Base-by-base conservation (phyloP, 37 sponge, comb jelly and placozoan species). In the Halisarca cf. caerulea region DNA sequence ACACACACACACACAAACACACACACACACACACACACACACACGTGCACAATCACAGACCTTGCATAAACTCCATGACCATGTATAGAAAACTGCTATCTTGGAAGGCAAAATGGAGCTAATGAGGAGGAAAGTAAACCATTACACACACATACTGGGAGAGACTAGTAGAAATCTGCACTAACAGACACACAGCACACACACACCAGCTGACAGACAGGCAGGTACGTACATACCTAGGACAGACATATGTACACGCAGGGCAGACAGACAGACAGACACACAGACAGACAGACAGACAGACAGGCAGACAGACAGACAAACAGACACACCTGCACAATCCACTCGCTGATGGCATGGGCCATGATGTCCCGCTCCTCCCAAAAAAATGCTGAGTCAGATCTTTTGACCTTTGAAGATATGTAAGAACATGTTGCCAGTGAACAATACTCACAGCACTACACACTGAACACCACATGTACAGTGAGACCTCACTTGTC, bases 341-440 rank as follows among this genome's bases (percentile, higher is more conserved):
- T 89, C 99, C 99, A 98, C 24, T 91, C 91, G 41, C 91, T 90
- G 61, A 66, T 74, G 0, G 99, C 82, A 68, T 91, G 86, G 0
- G 99, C 97, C 99, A 98, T 98, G 75, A 98, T 98, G 83, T 98
- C 99, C 42, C 99, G 89, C 86, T 98, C 99, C 83, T 98, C 99
- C 99, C 99, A 98, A 66, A 90, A 98, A 85, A 92, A 98, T 38
- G 99, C 99, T 0, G 97, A 92, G 85, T 98, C 99, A 18, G 99
- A 96, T 35, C 99, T 58, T 79, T 96, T 96, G 43, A 96, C 83
- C 97, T 96, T 73, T 8, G 57, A 8, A 86, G 2, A 25, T 32
- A 6, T 4, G 34, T 5, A 3, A 53, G 15, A 30, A 77, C 24
- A 35, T n/a, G n/a, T n/a, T 20, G 14, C 3, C 40, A 81, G n/a